Evolutionary conservation across 2,113 vertebrate genomes (phyloP).

Genomic region (Labeo catla): DNA sequence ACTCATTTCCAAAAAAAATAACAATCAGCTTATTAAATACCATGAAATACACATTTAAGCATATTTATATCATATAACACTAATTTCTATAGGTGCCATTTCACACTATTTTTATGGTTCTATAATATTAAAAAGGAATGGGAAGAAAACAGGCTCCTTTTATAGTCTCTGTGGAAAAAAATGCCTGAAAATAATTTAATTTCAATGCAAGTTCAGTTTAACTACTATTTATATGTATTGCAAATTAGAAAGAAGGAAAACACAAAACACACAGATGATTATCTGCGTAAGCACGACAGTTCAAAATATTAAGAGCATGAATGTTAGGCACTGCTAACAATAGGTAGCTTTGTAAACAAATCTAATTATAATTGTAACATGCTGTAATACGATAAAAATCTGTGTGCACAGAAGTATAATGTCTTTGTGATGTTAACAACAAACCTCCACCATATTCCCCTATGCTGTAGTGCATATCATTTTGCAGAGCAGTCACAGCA

Average conservation of each 20-base stretch:
- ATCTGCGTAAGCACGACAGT: not conserved
- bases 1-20: not conserved
- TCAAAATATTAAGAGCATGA: not conserved
- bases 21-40: not conserved
- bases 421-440: slow-evolving; percentile 5
- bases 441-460: not conserved
- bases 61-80: not conserved
- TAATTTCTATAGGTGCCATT: not conserved
- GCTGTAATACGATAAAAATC: not conserved
- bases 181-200: not conserved
- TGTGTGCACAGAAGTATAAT: not conserved
- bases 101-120: not conserved
- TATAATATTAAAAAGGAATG: not conserved
- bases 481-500: not conserved
- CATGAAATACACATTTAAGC: not conserved
- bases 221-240: not conserved
- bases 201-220: not conserved
- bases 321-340: not conserved
- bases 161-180: not conserved
- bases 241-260: not conserved
- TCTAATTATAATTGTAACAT: not conserved
- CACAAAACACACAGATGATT: not conserved
- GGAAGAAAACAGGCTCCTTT: not conserved
- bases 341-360: not conserved
- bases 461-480: not conserved